phyloP scores from a whole-genome alignment of 2,797 vertebrate genomes.

The Coilia nasus region DNA sequence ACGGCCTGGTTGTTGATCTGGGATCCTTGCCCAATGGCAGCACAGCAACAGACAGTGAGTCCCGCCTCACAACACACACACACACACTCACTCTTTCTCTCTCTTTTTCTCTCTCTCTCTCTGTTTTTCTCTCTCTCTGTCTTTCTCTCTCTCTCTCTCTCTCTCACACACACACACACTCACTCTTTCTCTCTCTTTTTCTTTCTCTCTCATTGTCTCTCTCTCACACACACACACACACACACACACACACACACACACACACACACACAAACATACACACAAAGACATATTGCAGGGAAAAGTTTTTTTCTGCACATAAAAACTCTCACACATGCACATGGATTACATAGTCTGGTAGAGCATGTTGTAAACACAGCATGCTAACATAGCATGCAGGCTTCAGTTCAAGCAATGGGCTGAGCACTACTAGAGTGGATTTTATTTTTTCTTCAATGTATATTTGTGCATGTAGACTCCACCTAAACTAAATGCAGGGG shows the following conservation, averaged over 20 bases:
- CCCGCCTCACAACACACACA: conserved; percentile 56
- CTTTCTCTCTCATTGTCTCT: too few species aligned
- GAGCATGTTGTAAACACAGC: neutral
- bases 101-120: too few species aligned
- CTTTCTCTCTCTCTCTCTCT: too few species aligned
- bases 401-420: neutral
- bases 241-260: conserved; percentile 31
- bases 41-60: conserved; percentile 87
- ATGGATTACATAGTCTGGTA: neutral
- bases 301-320: neutral
- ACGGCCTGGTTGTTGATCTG: conserved; percentile 90
- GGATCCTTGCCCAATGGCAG: conserved; percentile 87
- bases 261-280: conserved; percentile 44
- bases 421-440: neutral
- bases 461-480: conserved; percentile 34
- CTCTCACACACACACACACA: conserved; percentile 42
- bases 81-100: too few species aligned
- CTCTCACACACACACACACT: neutral
- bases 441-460: neutral
- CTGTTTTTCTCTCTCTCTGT: neutral
- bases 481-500: conserved; percentile 38
- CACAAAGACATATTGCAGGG: neutral
- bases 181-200: too few species aligned
- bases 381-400: neutral
- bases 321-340: neutral